These are phyloP conservation scores for Genyomyrus donnyi DNA, from an alignment of 2,113 vertebrate species.

Conservation along the genomic window DNA sequence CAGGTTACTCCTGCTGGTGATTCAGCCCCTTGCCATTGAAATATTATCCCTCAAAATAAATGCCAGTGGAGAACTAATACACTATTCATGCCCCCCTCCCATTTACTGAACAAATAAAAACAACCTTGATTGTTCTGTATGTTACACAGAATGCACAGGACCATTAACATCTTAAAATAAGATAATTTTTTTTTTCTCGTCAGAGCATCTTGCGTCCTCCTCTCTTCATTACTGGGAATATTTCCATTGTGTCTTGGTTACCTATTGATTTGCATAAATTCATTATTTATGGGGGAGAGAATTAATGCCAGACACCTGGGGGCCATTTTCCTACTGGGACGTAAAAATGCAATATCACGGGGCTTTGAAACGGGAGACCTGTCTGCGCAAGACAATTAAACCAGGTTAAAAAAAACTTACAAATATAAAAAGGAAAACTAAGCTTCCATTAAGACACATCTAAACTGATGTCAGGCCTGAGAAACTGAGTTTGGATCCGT, in stretches of 20 bases:
- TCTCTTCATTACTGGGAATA: slow-evolving; percentile 21
- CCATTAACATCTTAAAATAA: background rate
- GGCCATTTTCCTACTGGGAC: background rate
- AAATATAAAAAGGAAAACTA: background rate
- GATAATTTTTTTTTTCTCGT: background rate
- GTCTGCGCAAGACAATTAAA: background rate
- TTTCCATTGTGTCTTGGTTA: slow-evolving; percentile 14
- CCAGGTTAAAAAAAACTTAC: background rate
- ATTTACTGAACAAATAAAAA: background rate
- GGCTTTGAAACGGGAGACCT: background rate
- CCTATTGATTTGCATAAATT: slow-evolving; percentile 37
- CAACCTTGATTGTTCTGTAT: background rate
- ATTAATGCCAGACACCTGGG: background rate
- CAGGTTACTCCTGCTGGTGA: too few relatives aligned
- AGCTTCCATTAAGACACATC: background rate
- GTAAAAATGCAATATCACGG: background rate
- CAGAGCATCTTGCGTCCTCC: background rate
- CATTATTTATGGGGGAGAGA: slow-evolving; percentile 34
- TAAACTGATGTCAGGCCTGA: background rate
- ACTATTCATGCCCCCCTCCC: background rate
- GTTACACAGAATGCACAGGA: background rate
- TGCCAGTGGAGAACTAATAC: background rate
- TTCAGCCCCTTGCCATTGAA: background rate
- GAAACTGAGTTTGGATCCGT: background rate
- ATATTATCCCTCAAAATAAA: background rate